Evolutionary conservation across 2,888 invertebrate species (phyloP).

Genomic region (Actias luna): DNA sequence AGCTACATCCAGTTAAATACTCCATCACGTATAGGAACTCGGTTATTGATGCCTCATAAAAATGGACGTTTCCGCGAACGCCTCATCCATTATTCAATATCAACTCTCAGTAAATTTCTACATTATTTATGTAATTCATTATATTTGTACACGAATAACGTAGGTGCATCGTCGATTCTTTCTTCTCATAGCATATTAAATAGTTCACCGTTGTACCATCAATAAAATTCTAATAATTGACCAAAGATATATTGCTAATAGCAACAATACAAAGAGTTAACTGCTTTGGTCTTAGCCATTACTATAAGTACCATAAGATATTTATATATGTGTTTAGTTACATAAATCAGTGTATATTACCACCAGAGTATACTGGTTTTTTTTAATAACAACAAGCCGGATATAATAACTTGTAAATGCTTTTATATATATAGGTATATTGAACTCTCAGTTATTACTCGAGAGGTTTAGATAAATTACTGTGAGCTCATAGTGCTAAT

Average conservation of each 20-base stretch:
- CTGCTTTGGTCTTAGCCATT: slow-evolving; percentile 72
- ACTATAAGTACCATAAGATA: slow-evolving; percentile 60
- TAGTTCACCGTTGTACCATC: slow-evolving; percentile 54
- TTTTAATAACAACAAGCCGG: slow-evolving; percentile 60
- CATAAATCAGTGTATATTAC: slow-evolving; percentile 46
- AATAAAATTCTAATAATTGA: slow-evolving; percentile 78
- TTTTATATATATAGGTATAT: slow-evolving; percentile 33
- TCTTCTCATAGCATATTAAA: slow-evolving; percentile 43
- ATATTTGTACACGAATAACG: neutral
- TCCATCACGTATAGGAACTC: slow-evolving; percentile 63
- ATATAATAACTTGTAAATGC: slow-evolving; percentile 63
- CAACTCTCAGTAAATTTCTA: neutral
- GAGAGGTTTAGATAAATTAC: neutral
- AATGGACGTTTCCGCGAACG: slow-evolving; percentile 5
- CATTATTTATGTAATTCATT: neutral
- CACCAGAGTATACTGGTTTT: slow-evolving; percentile 48
- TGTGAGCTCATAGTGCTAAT: slow-evolving; percentile 37
- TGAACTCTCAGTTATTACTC: neutral
- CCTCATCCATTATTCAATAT: neutral
- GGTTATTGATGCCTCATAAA: slow-evolving; percentile 30
- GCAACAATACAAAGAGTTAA: slow-evolving; percentile 67
- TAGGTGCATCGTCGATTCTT: slow-evolving; percentile 13
- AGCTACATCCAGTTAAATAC: slow-evolving; percentile 44
- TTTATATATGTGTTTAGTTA: slow-evolving; percentile 27
- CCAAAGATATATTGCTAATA: slow-evolving; percentile 78